phyloP scores from a whole-genome alignment of 2,113 vertebrate species.

The Atlantisia rogersi region DNA sequence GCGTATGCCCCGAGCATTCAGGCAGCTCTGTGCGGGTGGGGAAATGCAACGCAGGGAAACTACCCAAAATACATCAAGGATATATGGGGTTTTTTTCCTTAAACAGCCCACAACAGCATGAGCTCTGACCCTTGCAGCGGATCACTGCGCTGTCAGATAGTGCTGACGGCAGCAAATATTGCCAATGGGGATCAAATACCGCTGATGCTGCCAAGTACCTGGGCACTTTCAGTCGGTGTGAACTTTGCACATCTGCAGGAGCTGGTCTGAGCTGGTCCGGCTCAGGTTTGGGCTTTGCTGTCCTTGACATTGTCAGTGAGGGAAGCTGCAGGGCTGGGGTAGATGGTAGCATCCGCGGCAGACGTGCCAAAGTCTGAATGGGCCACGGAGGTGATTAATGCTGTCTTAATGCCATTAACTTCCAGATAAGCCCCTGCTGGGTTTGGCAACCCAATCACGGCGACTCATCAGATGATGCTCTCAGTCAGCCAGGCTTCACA shows the following conservation, averaged over 20 bases:
- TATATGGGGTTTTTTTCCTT: not conserved
- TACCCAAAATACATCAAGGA: not conserved
- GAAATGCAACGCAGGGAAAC: not conserved
- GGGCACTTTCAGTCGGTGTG: not conserved
- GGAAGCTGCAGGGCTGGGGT: not conserved
- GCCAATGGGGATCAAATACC: not conserved
- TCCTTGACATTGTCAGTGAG: not conserved
- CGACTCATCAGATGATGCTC: not conserved
- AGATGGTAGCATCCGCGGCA: not conserved
- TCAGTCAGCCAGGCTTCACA: not conserved
- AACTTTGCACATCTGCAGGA: slow-evolving; percentile 16
- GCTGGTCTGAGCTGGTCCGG: slow-evolving; percentile 1
- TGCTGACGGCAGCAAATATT: not conserved
- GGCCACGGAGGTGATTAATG: not conserved
- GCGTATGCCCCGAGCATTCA: not conserved
- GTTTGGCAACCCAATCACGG: not conserved
- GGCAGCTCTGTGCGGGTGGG: rapidly evolving
- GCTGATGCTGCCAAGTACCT: not conserved
- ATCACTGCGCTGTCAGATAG: not conserved
- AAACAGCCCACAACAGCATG: not conserved
- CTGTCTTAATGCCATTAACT: not conserved
- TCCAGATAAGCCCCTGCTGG: not conserved
- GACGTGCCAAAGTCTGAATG: not conserved
- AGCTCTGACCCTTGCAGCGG: not conserved
- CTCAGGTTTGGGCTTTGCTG: not conserved